Base-by-base conservation (phyloP, 2,888 invertebrate genomes). In the Diloba caeruleocephala region DNA sequence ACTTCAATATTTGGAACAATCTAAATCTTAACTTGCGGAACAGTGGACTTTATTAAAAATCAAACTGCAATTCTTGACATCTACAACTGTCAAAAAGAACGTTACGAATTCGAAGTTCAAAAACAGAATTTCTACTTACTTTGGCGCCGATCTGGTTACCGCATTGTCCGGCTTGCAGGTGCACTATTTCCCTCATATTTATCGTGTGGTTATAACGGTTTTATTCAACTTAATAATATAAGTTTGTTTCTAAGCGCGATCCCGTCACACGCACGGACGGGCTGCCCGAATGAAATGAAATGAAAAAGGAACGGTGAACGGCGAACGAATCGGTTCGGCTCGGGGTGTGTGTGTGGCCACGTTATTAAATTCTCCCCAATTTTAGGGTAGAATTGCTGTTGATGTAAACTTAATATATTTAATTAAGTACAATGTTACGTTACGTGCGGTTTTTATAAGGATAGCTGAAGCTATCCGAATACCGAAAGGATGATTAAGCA, bases 171-270 rank as follows among this genome's bases (percentile, higher is more conserved):
- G 96, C 96, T 86, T 97, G 97, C 46, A 97, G 94, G 79, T 97
- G 97, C 81, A 97, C 96, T 81, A 97, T 97, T 94, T 97, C 97
- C 92, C 97, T 95, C 97, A 97, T 97, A 72, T 88, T 94, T 76
- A 52, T 71, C 50, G 41, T 78, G 48, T 68, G 71, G 69, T 64
- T 63, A 44, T 54, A 77, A 63, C 73, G 76, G 76, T 66, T 77
- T 56, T 76, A 58, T 65, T 70, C 63, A 73, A 75, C 66, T 76
- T 69, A 61, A 56, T 64, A 63, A 55, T 61, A 59, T 56, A 53
- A 66, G 52, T 62, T 59, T 54, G 55, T 45, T 56, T 36, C 54
- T 43, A 57, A 64, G 74, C 73, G 72, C 79, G 76, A 67, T 70
- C 71, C 79, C 78, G 79, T 77, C 75, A 81, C 76, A 71, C 76